phyloP scores from a whole-genome alignment of 1,140 invertebrate species.

The Hyles vespertilio region DNA sequence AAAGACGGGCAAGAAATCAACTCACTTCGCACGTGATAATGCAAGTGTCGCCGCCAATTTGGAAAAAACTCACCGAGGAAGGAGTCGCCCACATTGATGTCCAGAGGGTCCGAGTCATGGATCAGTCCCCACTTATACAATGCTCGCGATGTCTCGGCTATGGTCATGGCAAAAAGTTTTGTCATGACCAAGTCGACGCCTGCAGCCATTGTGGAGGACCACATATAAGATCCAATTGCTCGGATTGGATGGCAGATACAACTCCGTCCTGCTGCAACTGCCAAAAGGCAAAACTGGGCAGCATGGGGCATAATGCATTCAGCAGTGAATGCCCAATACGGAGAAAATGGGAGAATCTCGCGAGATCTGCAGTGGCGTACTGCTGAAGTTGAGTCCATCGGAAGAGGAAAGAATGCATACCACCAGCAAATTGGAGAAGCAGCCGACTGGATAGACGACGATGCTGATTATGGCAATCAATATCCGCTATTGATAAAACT shows the following conservation, averaged over 20 bases:
- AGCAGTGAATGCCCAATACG: constrained; percentile 7
- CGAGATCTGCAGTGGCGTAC: constrained; percentile 6
- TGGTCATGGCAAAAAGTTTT: too few species aligned
- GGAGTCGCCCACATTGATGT: constrained; percentile 3
- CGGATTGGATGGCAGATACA: neutral
- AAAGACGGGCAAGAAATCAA: constrained; percentile 1
- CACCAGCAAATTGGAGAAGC: too few species aligned
- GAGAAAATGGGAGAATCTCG: constrained; percentile 5
- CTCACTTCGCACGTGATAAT: neutral
- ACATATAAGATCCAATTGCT: constrained; percentile 2
- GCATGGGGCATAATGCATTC: constrained; percentile 9
- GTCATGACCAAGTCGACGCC: neutral
- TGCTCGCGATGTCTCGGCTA: too few species aligned
- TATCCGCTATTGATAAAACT: too few species aligned
- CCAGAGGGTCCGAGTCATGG: constrained; percentile 1
- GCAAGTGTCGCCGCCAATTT: neutral
- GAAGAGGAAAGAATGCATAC: too few species aligned
- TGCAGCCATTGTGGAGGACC: constrained; percentile 14
- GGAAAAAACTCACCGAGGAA: constrained; percentile 9
- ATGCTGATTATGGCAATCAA: too few species aligned
- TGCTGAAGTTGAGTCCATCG: too few species aligned
- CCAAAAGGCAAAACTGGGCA: neutral
- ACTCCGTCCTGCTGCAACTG: constrained; percentile 13
- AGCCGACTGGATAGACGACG: too few species aligned
- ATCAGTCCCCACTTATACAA: neutral